A percentile compares a stretch with the other conserved stretches of the same genome.
These are phyloP conservation scores for Andrena cerasifolii DNA, from an alignment of 1,140 invertebrate genomes.

Conservation along the genomic window DNA sequence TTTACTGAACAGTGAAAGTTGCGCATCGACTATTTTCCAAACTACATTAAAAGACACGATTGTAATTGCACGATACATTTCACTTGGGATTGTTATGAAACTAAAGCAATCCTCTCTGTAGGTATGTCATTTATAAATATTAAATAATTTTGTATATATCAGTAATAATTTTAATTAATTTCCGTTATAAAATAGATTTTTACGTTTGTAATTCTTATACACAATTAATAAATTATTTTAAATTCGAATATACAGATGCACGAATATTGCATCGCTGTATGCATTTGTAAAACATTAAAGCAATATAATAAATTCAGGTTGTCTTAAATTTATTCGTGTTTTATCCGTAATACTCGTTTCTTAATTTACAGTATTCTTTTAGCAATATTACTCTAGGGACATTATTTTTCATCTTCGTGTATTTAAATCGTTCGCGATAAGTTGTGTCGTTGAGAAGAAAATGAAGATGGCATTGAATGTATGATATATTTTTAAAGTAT, in stretches of 20 bases:
- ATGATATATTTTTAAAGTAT: not conserved
- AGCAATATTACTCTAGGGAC: not conserved
- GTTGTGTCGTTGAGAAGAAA: no score
- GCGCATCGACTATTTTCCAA: slow-evolving; percentile 41
- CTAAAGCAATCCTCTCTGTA: not conserved
- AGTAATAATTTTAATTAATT: not conserved
- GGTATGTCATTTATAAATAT: slow-evolving; percentile 3
- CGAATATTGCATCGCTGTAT: not conserved
- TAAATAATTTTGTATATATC: slow-evolving; percentile 28
- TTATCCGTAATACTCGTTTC: not conserved
- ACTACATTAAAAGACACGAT: slow-evolving; percentile 9
- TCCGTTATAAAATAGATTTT: not conserved
- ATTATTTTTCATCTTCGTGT: not conserved
- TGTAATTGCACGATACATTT: slow-evolving; percentile 30
- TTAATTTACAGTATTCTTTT: not conserved
- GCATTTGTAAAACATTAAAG: slow-evolving; percentile 15
- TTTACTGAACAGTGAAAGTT: slow-evolving; percentile 38
- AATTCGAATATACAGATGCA: not conserved
- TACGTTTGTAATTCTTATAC: slow-evolving; percentile 14
- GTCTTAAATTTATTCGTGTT: no score
- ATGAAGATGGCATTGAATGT: not conserved
- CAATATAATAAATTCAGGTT: slow-evolving; percentile 38
- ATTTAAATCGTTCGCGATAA: no score
- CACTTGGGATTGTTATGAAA: not conserved
- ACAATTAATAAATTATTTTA: not conserved